Conservation (phyloP, 2,113 vertebrate genomes). For the Crotalus helleri region DNA sequence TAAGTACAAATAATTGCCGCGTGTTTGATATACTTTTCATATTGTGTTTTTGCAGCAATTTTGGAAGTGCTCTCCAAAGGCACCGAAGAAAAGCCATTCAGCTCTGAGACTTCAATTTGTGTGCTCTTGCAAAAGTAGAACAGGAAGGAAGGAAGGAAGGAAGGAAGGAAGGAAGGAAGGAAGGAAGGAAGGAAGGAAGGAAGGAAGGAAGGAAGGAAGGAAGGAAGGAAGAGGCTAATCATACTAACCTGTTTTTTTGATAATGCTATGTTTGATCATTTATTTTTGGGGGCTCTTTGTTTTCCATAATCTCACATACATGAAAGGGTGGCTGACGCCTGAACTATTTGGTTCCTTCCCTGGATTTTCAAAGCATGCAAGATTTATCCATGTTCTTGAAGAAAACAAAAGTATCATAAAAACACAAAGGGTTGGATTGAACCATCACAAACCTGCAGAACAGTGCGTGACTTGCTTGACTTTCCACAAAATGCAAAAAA, state of each 20-base stretch:
- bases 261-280: neutral
- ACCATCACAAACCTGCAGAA: slow-evolving; percentile 59
- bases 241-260: neutral
- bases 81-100: neutral
- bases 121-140: neutral
- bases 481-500: slow-evolving; percentile 52
- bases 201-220: too few species aligned
- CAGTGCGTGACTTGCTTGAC: neutral
- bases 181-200: neutral
- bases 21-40: neutral
- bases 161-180: too few species aligned
- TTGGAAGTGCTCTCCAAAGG: neutral
- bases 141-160: neutral
- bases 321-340: neutral
- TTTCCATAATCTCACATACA: neutral
- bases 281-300: neutral
- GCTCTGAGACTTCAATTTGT: neutral
- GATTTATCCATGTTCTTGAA: neutral
- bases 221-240: neutral
- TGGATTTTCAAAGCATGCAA: neutral
- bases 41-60: neutral
- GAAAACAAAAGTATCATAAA: neutral
- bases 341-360: neutral
- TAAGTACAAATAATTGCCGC: neutral
- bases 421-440: neutral